Percentiles rank a stretch among this genome's conserved stretches.
These are phyloP conservation scores for Acleris sparsana DNA, from an alignment of 2,888 invertebrate species.

Conservation along the genomic window DNA sequence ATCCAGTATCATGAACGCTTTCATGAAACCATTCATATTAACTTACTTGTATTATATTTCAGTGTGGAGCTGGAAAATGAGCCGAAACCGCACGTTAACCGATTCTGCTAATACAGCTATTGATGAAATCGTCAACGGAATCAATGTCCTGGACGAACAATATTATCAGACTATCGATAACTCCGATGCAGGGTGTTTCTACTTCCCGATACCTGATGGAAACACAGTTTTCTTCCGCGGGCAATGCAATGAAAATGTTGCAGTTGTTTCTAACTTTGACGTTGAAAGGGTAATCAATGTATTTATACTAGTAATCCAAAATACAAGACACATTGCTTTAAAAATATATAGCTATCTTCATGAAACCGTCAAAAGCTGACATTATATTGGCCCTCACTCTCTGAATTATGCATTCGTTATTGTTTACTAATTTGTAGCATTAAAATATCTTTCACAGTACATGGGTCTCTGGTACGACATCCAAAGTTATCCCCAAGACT, in stretches of 20 bases:
- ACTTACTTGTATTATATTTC: constrained; percentile 12
- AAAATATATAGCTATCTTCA: no score
- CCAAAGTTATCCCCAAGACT: constrained; percentile 65
- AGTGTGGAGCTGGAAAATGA: constrained; percentile 61
- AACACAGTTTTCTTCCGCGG: constrained; percentile 56
- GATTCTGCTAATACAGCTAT: constrained; percentile 43
- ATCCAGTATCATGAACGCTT: no score
- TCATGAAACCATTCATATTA: background rate
- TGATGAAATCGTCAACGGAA: constrained; percentile 43
- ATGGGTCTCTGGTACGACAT: constrained; percentile 84
- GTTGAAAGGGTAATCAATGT: constrained; percentile 39
- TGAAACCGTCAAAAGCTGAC: no score
- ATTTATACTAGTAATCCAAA: no score
- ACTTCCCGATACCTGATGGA: constrained; percentile 53
- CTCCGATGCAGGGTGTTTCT: constrained; percentile 55
- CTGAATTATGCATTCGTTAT: no score
- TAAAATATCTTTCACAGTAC: constrained; percentile 59
- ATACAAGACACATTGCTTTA: no score
- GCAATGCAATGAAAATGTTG: constrained; percentile 49
- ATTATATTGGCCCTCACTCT: no score
- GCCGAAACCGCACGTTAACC: constrained; percentile 50
- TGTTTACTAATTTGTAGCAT: background rate
- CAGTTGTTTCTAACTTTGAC: constrained; percentile 46
- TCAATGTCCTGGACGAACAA: constrained; percentile 51
- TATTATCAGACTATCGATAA: constrained; percentile 53